Evolutionary conservation across 2,888 invertebrate genomes (phyloP).

Genomic region (Alloplasta piceator): DNA sequence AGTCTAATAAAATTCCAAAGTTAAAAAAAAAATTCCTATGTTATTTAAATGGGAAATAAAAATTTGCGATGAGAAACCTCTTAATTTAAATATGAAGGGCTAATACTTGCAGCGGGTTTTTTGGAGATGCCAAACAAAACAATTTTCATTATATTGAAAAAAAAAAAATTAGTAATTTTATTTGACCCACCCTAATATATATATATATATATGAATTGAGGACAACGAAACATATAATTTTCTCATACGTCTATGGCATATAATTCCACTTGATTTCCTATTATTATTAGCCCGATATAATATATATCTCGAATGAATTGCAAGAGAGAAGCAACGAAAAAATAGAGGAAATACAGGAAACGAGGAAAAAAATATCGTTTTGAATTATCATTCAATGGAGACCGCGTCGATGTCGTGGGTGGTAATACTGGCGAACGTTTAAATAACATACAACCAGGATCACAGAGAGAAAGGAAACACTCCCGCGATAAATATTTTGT

Average conservation of each 20-base stretch:
- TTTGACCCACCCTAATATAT: too few species aligned
- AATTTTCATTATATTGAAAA: too few species aligned
- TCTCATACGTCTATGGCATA: conserved; percentile 25
- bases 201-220: neutral
- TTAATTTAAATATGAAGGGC: too few species aligned
- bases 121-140: too few species aligned
- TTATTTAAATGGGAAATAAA: too few species aligned
- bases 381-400: conserved; percentile 57
- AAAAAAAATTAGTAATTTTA: too few species aligned
- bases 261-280: conserved; percentile 33
- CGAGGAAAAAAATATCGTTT: conserved; percentile 34
- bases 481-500: conserved; percentile 60
- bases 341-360: conserved; percentile 7
- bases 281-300: conserved; percentile 28
- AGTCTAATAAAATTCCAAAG: too few species aligned
- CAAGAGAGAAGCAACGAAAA: conserved; percentile 15
- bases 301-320: conserved; percentile 22
- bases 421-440: conserved; percentile 37
- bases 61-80: too few species aligned
- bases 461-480: conserved; percentile 42
- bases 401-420: conserved; percentile 50
- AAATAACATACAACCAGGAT: conserved; percentile 45
- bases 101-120: too few species aligned
- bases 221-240: conserved; percentile 5
- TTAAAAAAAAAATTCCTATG: too few species aligned